Base-by-base conservation (phyloP, 35 echinoderm and acorn worm species). In the Lytechinus variegatus region DNA sequence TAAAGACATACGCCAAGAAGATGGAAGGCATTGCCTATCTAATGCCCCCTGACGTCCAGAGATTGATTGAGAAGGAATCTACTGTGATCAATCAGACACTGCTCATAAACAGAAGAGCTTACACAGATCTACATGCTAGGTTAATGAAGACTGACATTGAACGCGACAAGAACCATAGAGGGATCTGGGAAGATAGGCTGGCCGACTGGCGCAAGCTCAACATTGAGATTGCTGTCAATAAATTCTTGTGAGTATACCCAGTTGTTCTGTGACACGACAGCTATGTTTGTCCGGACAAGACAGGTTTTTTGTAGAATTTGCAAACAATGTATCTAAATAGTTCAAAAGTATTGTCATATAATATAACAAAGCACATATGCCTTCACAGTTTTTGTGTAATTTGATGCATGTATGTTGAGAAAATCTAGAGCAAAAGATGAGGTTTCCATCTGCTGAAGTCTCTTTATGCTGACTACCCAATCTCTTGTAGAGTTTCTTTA, bases 61-160 rank as follows among this genome's bases (percentile, higher is more conserved):
- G 98, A 52, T 96, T 98, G 92, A 97, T 99, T 9, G 97, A 97
- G 56, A 98, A 97, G 61, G 98, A 99, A 88, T 97, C 97, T 1
- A 97, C 97, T 53, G 95, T 99, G 9, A 98, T 99, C 95, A 99
- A 99, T 92, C 98, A 99, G 44, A 98, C 97, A 1, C 89, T 99
- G 1, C 95, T 99, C 21, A 94, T 87, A 54, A 99, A 99, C 94
- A 86, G 97, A 54, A 56, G 98, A 55, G 96, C 98, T 9, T 99
- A 99, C 27, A 96, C 96, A 10, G 97, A 99, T 57, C 96, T 99
- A 52, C 95, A 91, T 53, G 96, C 97, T 4, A 86, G 98, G 12
- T 66, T 99, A 14, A 96, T 98, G 97, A 99, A 99, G 89, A 98
- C 97, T 14, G 98, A 99, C 71, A 98, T 99, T 27, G 98, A 99